Evolutionary conservation across 2,888 invertebrate genomes (phyloP), one percentile per base, ranked within the genome.

Genomic region (Amiota minor): DNA sequence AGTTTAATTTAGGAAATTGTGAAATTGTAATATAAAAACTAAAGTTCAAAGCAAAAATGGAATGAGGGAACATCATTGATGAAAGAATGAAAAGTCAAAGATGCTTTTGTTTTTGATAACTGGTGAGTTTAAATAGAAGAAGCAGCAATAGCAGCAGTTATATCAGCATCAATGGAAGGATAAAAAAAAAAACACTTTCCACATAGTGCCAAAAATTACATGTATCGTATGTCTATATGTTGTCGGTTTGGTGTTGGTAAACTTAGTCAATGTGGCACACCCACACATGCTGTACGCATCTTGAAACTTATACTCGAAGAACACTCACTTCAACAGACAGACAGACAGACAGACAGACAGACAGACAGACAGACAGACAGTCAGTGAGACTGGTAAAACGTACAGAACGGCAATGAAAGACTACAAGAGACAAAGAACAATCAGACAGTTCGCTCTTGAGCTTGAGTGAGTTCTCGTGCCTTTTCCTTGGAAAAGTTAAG

Each of bases 71-170:
- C 23, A 45, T 14, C 11, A 11, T 62, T 11, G 62, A 14, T n/a
- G 62, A 62, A 35, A 45, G 45, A 62, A 12, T 62, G 62, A 68
- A 68, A 68, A 53, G 53, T 68, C 67, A 68, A 23, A 68, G 65
- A 47, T 47, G 47, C 65, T 65, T 47, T 35, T 35, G 35, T 35
- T 35, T 3, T 35, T 65, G 65, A 65, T 16, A 64, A 45, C 46
- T 35, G 23, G 8, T 18, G 14, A 65, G 11, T 65, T 65, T 47
- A 65, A 65, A 18, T 65, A 45, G 47, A 59, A 59, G 18, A 10
- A 59, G n/a, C 55, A 59, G 35, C 62, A 62, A 11, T 2, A 59
- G 59, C 18, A 12, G 4, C 53, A n/a, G n/a, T 53, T 12, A n/a
- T 4, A 50, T 50, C 50, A 50, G 53, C 53, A n/a, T 12, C 53